Evolutionary conservation across 2,113 vertebrate genomes (phyloP).

Genomic region (Eublepharis macularius): DNA sequence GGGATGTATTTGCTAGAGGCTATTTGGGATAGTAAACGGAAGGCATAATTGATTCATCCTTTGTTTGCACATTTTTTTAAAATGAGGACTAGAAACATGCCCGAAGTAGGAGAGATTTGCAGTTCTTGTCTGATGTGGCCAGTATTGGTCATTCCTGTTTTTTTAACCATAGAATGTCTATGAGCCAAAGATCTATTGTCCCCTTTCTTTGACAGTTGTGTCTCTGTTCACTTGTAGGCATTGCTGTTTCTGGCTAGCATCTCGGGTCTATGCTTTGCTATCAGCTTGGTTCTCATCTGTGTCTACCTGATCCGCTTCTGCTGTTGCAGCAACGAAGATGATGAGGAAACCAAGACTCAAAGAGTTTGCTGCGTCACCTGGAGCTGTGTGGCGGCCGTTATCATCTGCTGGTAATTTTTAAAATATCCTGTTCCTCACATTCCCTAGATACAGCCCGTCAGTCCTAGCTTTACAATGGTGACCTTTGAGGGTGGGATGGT

Average conservation of each 20-base stretch:
- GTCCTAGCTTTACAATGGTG: not conserved
- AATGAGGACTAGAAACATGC: not conserved
- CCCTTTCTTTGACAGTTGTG: not conserved
- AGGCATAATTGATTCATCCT: not conserved
- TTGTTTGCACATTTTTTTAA: not conserved
- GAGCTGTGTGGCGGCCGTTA: slow-evolving; percentile 88
- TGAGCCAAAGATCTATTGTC: not conserved
- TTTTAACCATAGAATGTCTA: not conserved
- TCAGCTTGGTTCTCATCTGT: slow-evolving; percentile 86
- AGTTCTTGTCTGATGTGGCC: not conserved
- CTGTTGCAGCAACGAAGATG: slow-evolving; percentile 85
- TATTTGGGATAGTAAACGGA: not conserved
- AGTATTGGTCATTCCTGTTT: not conserved
- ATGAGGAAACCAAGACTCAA: slow-evolving; percentile 81
- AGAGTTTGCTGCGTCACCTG: slow-evolving; percentile 88
- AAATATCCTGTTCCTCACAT: not conserved
- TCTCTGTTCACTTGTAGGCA: slow-evolving; percentile 71
- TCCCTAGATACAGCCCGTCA: not conserved
- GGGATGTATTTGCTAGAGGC: not conserved
- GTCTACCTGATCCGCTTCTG: slow-evolving; percentile 90
- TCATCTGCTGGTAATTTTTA: slow-evolving; percentile 84
- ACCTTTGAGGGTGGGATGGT: too few species aligned
- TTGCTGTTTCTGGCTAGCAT: slow-evolving; percentile 86
- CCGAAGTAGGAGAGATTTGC: not conserved
- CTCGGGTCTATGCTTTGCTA: slow-evolving; percentile 84